phyloP scores from a whole-genome alignment of 2,888 invertebrate species.

The Himalopsyche tibetana region DNA sequence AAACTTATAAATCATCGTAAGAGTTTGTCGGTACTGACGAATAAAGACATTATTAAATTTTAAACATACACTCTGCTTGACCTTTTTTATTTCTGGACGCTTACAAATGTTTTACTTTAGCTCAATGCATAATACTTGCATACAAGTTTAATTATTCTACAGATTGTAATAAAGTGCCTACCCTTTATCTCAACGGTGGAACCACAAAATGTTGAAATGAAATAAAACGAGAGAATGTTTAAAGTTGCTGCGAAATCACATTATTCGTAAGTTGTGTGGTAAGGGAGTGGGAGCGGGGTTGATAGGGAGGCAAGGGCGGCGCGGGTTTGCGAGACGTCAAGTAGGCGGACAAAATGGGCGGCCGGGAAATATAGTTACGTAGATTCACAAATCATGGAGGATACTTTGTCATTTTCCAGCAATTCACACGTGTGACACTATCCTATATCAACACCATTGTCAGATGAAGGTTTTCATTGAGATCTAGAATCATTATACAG shows the following conservation, averaged over 20 bases:
- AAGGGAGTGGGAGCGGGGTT: neutral
- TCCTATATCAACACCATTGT: neutral
- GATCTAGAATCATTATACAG: neutral
- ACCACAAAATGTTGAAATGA: slow-evolving; percentile 29
- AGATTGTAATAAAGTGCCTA: neutral
- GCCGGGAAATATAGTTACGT: slow-evolving; percentile 40
- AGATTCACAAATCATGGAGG: slow-evolving; percentile 27
- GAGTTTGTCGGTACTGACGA: no score
- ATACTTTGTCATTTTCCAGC: slow-evolving; percentile 39
- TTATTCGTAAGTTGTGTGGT: slow-evolving; percentile 12
- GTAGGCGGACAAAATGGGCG: slow-evolving; percentile 40
- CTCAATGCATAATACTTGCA: no score
- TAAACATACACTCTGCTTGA: no score
- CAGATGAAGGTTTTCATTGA: slow-evolving; percentile 13
- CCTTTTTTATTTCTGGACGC: no score
- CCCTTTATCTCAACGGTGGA: neutral
- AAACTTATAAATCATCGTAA: no score
- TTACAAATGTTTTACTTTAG: no score
- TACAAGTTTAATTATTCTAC: no score
- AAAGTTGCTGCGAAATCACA: slow-evolving; percentile 29
- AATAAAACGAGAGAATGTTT: slow-evolving; percentile 8
- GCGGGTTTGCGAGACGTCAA: slow-evolving; percentile 35
- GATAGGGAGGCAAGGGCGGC: slow-evolving; percentile 41
- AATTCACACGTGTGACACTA: slow-evolving; percentile 1
- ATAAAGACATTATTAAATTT: no score